These are phyloP conservation scores for Drosophila planitibia DNA, from an alignment of 2,888 invertebrate genomes.

Conservation along the genomic window DNA sequence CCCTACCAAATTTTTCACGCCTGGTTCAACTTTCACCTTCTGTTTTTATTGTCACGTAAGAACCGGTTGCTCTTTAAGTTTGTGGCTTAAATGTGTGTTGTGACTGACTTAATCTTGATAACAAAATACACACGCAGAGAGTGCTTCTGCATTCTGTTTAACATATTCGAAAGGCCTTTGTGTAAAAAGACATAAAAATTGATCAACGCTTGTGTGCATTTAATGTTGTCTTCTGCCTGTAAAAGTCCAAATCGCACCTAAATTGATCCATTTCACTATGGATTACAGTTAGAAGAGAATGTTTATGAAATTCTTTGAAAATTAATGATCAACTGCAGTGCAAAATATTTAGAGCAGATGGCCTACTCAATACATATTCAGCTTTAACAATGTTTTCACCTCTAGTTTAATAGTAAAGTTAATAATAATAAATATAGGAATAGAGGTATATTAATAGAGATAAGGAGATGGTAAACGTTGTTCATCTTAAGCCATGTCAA, in stretches of 20 bases:
- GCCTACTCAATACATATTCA: background rate
- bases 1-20: slow-evolving; percentile 46
- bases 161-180: slow-evolving; percentile 51
- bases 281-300: slow-evolving; percentile 48
- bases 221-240: slow-evolving; percentile 30
- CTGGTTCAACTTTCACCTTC: slow-evolving; percentile 57
- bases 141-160: slow-evolving; percentile 52
- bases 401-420: background rate
- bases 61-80: slow-evolving; percentile 34
- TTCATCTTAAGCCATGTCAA: background rate
- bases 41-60: slow-evolving; percentile 20
- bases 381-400: background rate
- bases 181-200: slow-evolving; percentile 9
- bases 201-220: slow-evolving; percentile 3
- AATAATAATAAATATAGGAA: background rate
- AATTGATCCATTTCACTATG: slow-evolving; percentile 25
- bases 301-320: background rate
- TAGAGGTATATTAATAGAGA: background rate
- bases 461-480: no score
- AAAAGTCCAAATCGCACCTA: background rate
- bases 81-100: background rate
- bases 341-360: slow-evolving; percentile 20
- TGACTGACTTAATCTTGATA: slow-evolving; percentile 29
- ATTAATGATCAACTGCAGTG: background rate
- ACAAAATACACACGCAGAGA: background rate